Evolutionary conservation across 2,888 invertebrate genomes (phyloP).

Genomic region (Perizoma affinitatum): DNA sequence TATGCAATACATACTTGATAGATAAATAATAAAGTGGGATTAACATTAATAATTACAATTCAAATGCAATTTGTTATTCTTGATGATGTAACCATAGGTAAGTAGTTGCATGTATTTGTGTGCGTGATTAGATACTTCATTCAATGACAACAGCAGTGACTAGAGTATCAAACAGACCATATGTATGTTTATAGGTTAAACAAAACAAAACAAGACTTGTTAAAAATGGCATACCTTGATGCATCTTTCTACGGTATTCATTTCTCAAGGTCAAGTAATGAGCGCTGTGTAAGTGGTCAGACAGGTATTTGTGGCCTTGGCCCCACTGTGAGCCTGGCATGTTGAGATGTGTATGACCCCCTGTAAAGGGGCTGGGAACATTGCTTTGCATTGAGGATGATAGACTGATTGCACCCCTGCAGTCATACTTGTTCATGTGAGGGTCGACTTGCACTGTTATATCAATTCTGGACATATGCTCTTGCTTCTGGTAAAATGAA

Average conservation of each 20-base stretch:
- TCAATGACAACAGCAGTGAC: too few relatives aligned
- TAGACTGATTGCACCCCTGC: slow-evolving; percentile 86
- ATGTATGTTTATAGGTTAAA: too few relatives aligned
- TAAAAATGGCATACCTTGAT: slow-evolving; percentile 61
- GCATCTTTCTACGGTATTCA: slow-evolving; percentile 64
- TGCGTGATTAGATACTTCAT: too few relatives aligned
- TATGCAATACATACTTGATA: too few relatives aligned
- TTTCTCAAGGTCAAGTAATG: slow-evolving; percentile 85
- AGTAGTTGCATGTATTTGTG: too few relatives aligned
- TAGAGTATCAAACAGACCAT: too few relatives aligned
- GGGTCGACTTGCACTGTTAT: slow-evolving; percentile 77
- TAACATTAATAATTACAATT: too few relatives aligned
- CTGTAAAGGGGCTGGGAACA: slow-evolving; percentile 88
- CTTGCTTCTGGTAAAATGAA: slow-evolving; percentile 67
- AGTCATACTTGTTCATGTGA: slow-evolving; percentile 87
- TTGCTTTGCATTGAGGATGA: slow-evolving; percentile 90
- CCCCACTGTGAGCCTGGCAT: slow-evolving; percentile 91
- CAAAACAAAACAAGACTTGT: neutral
- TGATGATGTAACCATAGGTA: too few relatives aligned
- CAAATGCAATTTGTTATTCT: too few relatives aligned
- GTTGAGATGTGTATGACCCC: slow-evolving; percentile 86
- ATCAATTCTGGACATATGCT: slow-evolving; percentile 55
- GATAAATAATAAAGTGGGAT: too few relatives aligned
- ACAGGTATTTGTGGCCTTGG: slow-evolving; percentile 87
- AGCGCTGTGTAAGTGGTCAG: slow-evolving; percentile 86